Conservation (phyloP, 2,888 invertebrate species). For the Oscheius sp. region DNA sequence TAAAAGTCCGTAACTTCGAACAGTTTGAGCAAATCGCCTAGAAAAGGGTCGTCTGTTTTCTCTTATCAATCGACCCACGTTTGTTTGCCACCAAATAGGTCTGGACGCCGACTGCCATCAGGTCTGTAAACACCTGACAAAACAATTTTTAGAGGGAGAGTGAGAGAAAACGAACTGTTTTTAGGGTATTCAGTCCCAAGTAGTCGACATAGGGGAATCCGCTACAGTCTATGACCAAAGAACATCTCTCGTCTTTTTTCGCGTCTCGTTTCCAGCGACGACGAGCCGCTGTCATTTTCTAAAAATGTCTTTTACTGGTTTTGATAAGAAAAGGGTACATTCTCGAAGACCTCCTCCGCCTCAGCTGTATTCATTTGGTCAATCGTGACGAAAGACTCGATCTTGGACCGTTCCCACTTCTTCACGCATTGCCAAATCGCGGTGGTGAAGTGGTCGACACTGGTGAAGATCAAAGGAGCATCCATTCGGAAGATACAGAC, state of each 20-base stretch:
- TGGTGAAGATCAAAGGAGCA: constrained; percentile 70
- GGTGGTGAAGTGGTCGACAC: constrained; percentile 67
- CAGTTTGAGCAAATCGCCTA: constrained; percentile 61
- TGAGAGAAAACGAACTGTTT: constrained; percentile 41
- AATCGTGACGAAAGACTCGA: constrained; percentile 56
- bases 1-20: constrained; percentile 70
- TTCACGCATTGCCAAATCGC: constrained; percentile 61
- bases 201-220: constrained; percentile 70
- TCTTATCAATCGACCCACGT: constrained; percentile 40
- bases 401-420: constrained; percentile 58
- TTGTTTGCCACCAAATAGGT: constrained; percentile 68
- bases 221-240: constrained; percentile 69
- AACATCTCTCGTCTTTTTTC: constrained; percentile 43
- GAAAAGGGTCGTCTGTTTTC: constrained; percentile 25
- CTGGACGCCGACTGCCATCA: constrained; percentile 57
- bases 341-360: constrained; percentile 48
- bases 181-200: constrained; percentile 17
- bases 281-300: constrained; percentile 47
- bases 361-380: constrained; percentile 54
- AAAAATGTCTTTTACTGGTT: constrained; percentile 7
- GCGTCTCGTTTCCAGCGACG: constrained; percentile 46
- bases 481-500: constrained; percentile 71
- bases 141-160: constrained; percentile 61
- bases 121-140: constrained; percentile 61
- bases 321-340: constrained; percentile 19